Conservation (phyloP, 2,888 invertebrate species). For the Globia sparganii region DNA sequence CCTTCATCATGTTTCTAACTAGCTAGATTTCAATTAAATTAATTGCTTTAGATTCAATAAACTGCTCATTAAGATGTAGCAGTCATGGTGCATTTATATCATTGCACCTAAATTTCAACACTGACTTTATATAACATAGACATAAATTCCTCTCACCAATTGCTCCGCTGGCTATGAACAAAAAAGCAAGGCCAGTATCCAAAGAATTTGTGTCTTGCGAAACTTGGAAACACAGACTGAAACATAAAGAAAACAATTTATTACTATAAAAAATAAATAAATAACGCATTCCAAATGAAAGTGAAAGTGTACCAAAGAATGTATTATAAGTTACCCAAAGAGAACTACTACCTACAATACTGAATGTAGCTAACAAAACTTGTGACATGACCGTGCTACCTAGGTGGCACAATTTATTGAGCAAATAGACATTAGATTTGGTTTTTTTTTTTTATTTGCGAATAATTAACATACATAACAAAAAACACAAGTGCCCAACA, state of each 20-base stretch:
- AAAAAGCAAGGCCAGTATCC: conserved; percentile 86
- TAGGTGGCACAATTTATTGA: conserved; percentile 43
- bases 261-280: conserved; percentile 44
- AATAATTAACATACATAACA: conserved; percentile 27
- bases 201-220: conserved; percentile 83
- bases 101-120: conserved; percentile 62
- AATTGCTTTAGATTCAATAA: neutral
- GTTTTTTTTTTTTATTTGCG: conserved; percentile 25
- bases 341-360: conserved; percentile 7
- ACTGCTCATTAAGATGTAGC: neutral
- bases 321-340: conserved; percentile 9
- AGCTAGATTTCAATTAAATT: neutral
- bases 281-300: conserved; percentile 51
- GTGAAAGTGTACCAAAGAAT: conserved; percentile 64
- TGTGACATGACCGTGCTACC: conserved; percentile 22
- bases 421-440: conserved; percentile 30
- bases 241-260: conserved; percentile 69
- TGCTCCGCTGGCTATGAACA: conserved; percentile 85
- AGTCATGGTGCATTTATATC: conserved; percentile 48
- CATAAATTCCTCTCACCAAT: conserved; percentile 84
- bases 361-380: conserved; percentile 13
- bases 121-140: conserved; percentile 72
- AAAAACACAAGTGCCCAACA: conserved; percentile 21
- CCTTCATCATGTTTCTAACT: neutral
- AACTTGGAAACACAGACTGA: conserved; percentile 86